Percentiles rank a stretch among this genome's conserved stretches.
Evolutionary conservation across 1,140 invertebrate genomes (phyloP).

Genomic region (Saccostrea cuccullata): DNA sequence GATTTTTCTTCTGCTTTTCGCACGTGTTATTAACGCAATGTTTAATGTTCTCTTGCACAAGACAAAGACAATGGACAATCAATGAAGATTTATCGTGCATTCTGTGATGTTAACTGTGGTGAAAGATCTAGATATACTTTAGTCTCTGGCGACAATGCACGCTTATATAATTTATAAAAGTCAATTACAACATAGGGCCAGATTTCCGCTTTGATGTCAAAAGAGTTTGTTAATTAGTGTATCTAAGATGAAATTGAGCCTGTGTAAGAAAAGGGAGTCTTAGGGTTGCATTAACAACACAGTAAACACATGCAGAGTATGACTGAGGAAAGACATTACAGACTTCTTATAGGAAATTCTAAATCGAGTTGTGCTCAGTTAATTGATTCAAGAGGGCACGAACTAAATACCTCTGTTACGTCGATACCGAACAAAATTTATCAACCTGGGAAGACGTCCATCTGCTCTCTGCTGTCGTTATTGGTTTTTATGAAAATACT

Average conservation of each 20-base stretch:
- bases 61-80: conserved; percentile 20
- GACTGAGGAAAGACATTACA: not conserved
- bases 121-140: not conserved
- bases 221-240: not conserved
- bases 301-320: not conserved
- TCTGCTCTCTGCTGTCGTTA: not conserved
- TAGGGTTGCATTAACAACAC: not conserved
- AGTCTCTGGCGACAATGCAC: not conserved
- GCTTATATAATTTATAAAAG: not conserved
- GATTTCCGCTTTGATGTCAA: not conserved
- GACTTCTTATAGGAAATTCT: not conserved
- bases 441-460: conserved; percentile 19
- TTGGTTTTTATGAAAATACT: conserved; percentile 21
- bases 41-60: conserved; percentile 26
- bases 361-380: not conserved
- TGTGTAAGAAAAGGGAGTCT: not conserved
- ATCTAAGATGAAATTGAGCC: not conserved
- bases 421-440: conserved; percentile 31
- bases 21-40: conserved; percentile 1
- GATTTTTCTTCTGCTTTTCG: not conserved
- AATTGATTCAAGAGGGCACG: conserved; percentile 23
- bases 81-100: conserved; percentile 15
- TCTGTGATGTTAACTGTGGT: not conserved
- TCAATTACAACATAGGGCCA: not conserved
- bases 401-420: conserved; percentile 1